Percentiles rank a stretch among this genome's conserved stretches.
phyloP scores from a whole-genome alignment of 2,888 invertebrate genomes.

The Pseudococcus viburni region DNA sequence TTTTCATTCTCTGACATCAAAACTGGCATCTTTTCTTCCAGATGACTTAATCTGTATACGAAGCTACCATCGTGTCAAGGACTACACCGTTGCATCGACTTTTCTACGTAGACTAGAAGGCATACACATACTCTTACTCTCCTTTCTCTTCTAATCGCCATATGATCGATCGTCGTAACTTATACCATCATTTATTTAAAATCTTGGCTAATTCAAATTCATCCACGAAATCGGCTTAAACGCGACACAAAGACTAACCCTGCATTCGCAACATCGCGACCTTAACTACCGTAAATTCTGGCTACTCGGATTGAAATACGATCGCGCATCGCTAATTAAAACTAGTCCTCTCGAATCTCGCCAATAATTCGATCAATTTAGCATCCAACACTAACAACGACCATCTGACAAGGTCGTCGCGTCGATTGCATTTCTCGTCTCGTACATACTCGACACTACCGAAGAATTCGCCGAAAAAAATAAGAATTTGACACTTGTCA shows the following conservation, averaged over 20 bases:
- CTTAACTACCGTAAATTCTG: neutral
- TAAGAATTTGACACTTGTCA: neutral
- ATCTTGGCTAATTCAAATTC: too few species aligned
- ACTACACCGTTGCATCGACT: too few species aligned
- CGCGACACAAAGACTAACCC: neutral
- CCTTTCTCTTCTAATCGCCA: too few species aligned
- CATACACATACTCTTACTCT: too few species aligned
- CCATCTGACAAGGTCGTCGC: neutral
- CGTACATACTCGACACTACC: neutral
- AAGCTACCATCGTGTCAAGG: too few species aligned
- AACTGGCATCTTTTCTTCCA: too few species aligned
- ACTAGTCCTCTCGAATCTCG: neutral
- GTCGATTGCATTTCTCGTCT: neutral
- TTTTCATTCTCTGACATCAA: too few species aligned
- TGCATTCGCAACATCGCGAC: neutral
- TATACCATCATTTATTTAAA: too few species aligned
- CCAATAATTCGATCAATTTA: constrained; percentile 8
- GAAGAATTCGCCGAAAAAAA: constrained; percentile 8
- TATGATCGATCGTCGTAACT: too few species aligned
- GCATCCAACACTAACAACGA: neutral
- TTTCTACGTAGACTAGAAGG: too few species aligned
- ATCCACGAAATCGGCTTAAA: too few species aligned
- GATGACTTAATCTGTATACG: too few species aligned
- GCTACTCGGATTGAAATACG: neutral
- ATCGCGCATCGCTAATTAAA: neutral